These are phyloP conservation scores for Tragelaphus scriptus DNA, from an alignment of 2,113 vertebrate species.

Conservation along the genomic window DNA sequence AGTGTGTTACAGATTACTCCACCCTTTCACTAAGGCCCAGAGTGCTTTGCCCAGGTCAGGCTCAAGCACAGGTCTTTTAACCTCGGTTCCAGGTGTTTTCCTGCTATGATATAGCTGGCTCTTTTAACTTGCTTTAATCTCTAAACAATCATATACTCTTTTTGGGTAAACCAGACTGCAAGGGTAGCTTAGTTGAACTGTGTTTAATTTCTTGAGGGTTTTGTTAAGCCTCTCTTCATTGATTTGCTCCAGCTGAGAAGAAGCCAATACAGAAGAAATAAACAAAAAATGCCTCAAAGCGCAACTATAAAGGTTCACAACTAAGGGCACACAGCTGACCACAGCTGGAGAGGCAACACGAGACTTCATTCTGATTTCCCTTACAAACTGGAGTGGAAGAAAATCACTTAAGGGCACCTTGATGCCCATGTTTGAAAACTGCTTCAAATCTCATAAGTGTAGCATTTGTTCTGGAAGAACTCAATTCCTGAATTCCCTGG, in stretches of 20 bases:
- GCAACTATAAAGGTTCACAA: neutral
- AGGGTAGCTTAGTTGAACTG: neutral
- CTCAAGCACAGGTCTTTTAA: neutral
- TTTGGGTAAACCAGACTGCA: neutral
- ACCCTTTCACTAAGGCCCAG: neutral
- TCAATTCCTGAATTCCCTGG: slow-evolving; percentile 4
- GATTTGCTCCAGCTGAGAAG: neutral
- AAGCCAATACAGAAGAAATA: neutral
- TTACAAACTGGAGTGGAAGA: neutral
- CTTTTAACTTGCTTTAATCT: neutral
- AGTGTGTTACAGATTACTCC: neutral
- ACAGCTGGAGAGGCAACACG: neutral
- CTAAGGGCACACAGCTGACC: neutral
- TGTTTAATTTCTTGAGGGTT: slow-evolving; percentile 16
- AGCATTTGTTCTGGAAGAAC: neutral
- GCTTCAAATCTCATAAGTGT: neutral
- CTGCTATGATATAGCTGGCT: neutral
- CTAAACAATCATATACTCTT: neutral
- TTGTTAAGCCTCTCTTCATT: slow-evolving; percentile 9
- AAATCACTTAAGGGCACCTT: neutral
- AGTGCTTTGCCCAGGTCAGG: neutral
- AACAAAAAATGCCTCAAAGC: neutral
- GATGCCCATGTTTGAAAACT: neutral
- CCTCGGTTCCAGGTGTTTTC: neutral
- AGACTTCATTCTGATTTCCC: neutral